Percentiles rank a stretch among this genome's conserved stretches.
phyloP scores from a whole-genome alignment of 1,140 invertebrate genomes.

The Tetraneura akinire region DNA sequence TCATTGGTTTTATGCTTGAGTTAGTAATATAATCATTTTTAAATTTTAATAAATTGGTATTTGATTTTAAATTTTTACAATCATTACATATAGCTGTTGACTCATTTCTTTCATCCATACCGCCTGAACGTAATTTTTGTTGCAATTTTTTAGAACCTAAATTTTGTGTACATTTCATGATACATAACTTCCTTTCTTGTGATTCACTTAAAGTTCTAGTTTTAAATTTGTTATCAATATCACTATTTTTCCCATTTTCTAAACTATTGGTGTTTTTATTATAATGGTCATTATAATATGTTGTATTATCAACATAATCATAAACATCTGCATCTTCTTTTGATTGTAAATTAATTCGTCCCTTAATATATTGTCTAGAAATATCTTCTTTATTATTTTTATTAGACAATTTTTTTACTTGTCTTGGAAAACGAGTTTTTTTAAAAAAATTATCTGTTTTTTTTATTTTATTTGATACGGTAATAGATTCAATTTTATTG shows the following conservation, averaged over 20 bases:
- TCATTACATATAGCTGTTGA: not conserved
- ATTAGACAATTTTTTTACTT: not conserved
- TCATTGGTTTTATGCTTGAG: not conserved
- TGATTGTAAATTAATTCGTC: constrained; percentile 11
- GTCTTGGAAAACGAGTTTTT: not conserved
- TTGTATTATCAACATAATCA: not conserved
- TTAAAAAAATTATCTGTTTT: not conserved
- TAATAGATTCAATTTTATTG: not conserved
- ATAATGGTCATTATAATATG: constrained; percentile 11
- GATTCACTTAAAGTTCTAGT: not conserved
- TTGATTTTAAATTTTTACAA: constrained; percentile 11
- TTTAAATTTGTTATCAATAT: constrained; percentile 5
- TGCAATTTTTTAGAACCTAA: not conserved
- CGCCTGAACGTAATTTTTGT: not conserved
- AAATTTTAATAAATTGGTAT: not conserved
- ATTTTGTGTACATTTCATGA: not conserved
- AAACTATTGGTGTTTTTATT: not conserved
- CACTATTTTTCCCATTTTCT: not conserved
- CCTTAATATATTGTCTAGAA: not conserved
- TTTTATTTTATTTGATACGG: not conserved
- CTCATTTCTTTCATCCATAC: not conserved
- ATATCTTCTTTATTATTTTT: not conserved
- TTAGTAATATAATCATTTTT: not conserved
- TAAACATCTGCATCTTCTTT: not conserved
- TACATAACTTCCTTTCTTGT: constrained; percentile 23